A percentile compares a stretch with the other conserved stretches of the same genome.
Conservation (phyloP, 2,113 vertebrate genomes). For the Gallinago media region DNA sequence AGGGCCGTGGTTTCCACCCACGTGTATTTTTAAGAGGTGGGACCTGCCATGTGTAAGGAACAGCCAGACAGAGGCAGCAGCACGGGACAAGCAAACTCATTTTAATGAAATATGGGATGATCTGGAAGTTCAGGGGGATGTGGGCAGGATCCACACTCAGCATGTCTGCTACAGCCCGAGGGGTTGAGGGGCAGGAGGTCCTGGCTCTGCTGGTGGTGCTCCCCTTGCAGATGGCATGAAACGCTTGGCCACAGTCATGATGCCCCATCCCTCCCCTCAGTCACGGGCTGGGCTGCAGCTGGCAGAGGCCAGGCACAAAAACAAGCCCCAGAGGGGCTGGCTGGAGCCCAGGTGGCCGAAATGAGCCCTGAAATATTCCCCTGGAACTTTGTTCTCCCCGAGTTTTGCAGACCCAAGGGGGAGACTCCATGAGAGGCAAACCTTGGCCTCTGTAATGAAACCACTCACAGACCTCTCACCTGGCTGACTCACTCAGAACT, state of each 20-base stretch:
- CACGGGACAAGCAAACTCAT: neutral
- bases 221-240: neutral
- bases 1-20: neutral
- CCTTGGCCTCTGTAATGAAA: neutral
- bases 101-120: neutral
- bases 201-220: neutral
- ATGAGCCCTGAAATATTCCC: neutral
- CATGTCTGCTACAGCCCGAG: neutral
- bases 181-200: neutral
- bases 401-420: neutral
- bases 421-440: neutral
- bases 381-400: neutral
- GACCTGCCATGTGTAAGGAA: neutral
- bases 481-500: neutral
- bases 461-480: neutral
- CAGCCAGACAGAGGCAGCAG: neutral
- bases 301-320: neutral
- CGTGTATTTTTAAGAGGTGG: neutral
- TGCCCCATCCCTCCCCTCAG: neutral
- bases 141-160: neutral
- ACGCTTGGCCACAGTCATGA: rapidly evolving
- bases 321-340: neutral
- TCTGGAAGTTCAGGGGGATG: neutral
- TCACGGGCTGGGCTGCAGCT: neutral
- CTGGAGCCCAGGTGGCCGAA: neutral